A percentile compares a stretch with the other conserved stretches of the same genome.
Evolutionary conservation across 2,888 invertebrate species (phyloP).

Genomic region (Drosophila testacea): DNA sequence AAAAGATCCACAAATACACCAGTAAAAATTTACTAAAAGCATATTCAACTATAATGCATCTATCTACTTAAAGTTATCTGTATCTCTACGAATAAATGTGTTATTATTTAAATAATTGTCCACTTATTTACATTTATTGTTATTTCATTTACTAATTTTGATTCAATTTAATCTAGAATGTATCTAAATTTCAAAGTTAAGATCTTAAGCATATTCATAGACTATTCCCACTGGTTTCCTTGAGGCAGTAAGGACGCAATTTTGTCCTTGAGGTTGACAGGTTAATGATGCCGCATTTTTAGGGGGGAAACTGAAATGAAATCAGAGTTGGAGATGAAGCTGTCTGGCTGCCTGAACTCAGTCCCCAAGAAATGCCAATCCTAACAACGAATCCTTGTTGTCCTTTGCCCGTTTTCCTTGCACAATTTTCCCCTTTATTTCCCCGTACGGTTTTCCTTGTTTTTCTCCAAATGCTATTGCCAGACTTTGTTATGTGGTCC

Average conservation of each 20-base stretch:
- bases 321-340: slow-evolving; percentile 22
- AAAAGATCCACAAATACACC: too few species aligned
- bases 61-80: too few species aligned
- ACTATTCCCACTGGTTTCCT: neutral
- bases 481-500: slow-evolving; percentile 19
- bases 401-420: neutral
- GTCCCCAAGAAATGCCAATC: neutral
- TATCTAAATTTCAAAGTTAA: too few species aligned
- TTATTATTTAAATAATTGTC: too few species aligned
- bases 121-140: too few species aligned
- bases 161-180: too few species aligned
- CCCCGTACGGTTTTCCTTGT: neutral
- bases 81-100: too few species aligned
- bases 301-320: neutral
- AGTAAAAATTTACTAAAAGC: too few species aligned
- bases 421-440: neutral
- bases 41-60: too few species aligned
- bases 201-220: neutral
- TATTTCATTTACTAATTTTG: too few species aligned
- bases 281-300: slow-evolving; percentile 21
- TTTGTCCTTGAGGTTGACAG: slow-evolving; percentile 25
- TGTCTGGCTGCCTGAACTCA: slow-evolving; percentile 33
- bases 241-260: slow-evolving; percentile 1
- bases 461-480: neutral
- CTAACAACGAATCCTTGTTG: neutral